phyloP scores from a whole-genome alignment of 2,113 vertebrate species.

The Eulacestoma nigropectus region DNA sequence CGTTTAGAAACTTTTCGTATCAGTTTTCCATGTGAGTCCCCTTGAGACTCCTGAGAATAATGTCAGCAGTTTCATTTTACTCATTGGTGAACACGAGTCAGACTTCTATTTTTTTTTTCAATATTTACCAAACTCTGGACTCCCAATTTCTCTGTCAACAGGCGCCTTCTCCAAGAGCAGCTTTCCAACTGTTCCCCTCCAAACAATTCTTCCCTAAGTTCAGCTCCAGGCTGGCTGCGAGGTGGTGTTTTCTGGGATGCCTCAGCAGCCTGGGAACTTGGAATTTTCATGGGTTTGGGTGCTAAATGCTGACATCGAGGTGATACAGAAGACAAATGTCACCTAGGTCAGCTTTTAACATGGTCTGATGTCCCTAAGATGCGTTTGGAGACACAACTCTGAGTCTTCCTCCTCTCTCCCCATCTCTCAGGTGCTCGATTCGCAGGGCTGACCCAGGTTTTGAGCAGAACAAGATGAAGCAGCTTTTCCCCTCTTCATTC shows the following conservation, averaged over 20 bases:
- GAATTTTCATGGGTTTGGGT: background rate
- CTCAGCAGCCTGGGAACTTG: background rate
- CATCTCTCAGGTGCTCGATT: background rate
- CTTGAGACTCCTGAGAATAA: background rate
- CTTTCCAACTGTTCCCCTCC: background rate
- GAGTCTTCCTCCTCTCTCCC: background rate
- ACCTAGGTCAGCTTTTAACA: background rate
- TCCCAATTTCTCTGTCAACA: background rate
- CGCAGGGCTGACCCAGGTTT: background rate
- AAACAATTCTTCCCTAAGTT: background rate
- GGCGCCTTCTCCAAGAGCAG: background rate
- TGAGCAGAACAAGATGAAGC: background rate
- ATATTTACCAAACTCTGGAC: background rate
- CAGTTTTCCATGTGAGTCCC: background rate
- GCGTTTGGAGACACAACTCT: background rate
- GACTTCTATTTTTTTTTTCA: background rate
- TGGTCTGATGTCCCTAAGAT: fast-evolving
- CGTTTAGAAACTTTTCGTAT: background rate
- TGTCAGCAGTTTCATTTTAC: background rate
- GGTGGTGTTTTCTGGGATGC: background rate
- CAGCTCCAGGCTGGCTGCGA: background rate
- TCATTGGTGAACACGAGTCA: background rate
- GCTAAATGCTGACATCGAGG: background rate
- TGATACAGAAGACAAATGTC: background rate
- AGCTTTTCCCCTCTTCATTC: background rate